Conservation (phyloP, 2,797 vertebrate genomes). For the Sarcoramphus papa region DNA sequence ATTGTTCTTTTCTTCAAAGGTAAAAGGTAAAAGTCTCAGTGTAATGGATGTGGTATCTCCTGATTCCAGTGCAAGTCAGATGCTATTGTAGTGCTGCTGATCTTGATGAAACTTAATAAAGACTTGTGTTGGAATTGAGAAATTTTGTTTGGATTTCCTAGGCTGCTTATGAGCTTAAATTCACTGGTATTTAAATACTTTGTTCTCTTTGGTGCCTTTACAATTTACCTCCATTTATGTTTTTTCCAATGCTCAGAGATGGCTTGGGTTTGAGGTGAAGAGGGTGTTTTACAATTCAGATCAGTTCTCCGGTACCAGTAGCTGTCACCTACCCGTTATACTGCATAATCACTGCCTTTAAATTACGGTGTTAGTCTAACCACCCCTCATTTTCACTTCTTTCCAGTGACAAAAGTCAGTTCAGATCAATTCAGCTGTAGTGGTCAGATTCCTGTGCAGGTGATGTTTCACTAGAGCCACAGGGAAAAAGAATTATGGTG, state of each 20-base stretch:
- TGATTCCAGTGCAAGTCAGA: neutral
- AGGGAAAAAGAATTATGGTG: neutral
- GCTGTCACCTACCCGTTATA: neutral
- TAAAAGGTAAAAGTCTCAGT: neutral
- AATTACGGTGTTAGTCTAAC: neutral
- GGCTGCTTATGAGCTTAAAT: neutral
- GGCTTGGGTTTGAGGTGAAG: neutral
- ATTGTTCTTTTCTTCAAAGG: neutral
- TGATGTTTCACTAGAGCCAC: neutral
- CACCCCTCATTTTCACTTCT: neutral
- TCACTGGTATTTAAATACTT: neutral
- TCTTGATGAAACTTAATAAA: neutral
- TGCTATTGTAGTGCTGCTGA: neutral
- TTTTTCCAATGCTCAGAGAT: neutral
- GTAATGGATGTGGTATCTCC: neutral
- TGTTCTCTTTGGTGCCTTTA: neutral
- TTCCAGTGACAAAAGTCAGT: neutral
- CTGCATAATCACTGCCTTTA: neutral
- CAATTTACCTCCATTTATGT: neutral
- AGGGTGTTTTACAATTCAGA: neutral
- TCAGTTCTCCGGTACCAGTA: neutral
- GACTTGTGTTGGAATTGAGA: neutral
- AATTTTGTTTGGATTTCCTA: neutral
- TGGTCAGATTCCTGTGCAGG: neutral
- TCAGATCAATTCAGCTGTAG: neutral